phyloP scores from a whole-genome alignment of 2,888 invertebrate genomes.

The Stomorhina lunata region DNA sequence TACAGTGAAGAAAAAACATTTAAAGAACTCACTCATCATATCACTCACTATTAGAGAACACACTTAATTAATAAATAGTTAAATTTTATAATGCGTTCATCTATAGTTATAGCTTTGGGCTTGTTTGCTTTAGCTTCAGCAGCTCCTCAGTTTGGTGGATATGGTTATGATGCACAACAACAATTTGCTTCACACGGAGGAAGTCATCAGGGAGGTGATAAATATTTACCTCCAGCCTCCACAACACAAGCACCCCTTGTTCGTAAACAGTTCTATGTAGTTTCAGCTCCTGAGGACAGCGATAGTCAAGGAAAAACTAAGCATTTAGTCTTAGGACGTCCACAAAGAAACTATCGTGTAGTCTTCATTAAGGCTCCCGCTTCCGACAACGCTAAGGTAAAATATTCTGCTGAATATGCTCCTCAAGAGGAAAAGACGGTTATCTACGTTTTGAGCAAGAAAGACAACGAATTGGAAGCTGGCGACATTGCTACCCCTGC shows the following conservation, averaged over 20 bases:
- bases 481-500: conserved; percentile 76
- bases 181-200: conserved; percentile 49
- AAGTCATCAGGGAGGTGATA: conserved; percentile 72
- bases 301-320: conserved; percentile 73
- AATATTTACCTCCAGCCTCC: conserved; percentile 74
- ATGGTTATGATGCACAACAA: conserved; percentile 68
- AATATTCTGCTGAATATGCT: conserved; percentile 77
- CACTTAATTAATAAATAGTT: background rate
- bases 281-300: conserved; percentile 78
- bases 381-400: conserved; percentile 72
- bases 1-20: conserved; percentile 41
- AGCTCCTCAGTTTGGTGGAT: conserved; percentile 76
- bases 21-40: conserved; percentile 23
- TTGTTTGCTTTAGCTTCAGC: conserved; percentile 70
- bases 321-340: conserved; percentile 77
- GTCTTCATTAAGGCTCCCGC: conserved; percentile 79
- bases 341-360: conserved; percentile 78
- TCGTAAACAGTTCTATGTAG: conserved; percentile 77
- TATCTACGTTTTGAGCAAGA: conserved; percentile 79
- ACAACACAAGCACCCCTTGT: conserved; percentile 75
- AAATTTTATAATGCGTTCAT: conserved; percentile 35
- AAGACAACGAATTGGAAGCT: conserved; percentile 75
- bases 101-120: conserved; percentile 28
- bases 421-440: conserved; percentile 79
- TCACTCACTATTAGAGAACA: background rate